phyloP scores from a whole-genome alignment of 1,140 invertebrate genomes.

The Hylaeus anthracinus region DNA sequence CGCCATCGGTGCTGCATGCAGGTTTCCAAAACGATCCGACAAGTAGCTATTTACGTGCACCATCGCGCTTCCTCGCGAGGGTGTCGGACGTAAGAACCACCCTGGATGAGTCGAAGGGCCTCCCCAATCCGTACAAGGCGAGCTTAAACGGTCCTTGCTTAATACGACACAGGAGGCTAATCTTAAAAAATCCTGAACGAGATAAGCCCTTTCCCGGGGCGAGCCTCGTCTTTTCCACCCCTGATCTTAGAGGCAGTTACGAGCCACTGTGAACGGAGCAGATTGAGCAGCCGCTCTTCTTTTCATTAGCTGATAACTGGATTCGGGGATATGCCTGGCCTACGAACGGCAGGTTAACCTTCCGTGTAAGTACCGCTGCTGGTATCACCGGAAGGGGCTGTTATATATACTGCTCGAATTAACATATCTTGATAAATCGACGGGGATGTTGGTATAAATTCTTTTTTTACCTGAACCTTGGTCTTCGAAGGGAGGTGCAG shows the following conservation, averaged over 20 bases:
- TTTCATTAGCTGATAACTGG: slow-evolving; percentile 79
- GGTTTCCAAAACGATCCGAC: slow-evolving; percentile 75
- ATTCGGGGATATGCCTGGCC: slow-evolving; percentile 70
- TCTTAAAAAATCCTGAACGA: slow-evolving; percentile 73
- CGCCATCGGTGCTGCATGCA: slow-evolving; percentile 34
- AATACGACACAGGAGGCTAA: slow-evolving; percentile 80
- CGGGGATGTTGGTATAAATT: slow-evolving; percentile 42
- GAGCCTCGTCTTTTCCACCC: slow-evolving; percentile 46
- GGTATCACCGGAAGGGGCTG: slow-evolving; percentile 45
- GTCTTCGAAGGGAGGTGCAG: slow-evolving; percentile 6
- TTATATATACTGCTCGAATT: slow-evolving; percentile 42
- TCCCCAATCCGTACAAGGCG: slow-evolving; percentile 66
- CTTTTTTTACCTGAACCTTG: slow-evolving; percentile 11
- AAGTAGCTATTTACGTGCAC: slow-evolving; percentile 80
- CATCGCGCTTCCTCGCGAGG: slow-evolving; percentile 62
- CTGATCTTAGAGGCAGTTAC: slow-evolving; percentile 54
- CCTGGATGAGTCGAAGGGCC: neutral
- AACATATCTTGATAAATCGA: slow-evolving; percentile 65
- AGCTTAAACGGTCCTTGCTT: slow-evolving; percentile 74
- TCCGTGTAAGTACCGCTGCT: slow-evolving; percentile 36
- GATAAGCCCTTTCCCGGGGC: slow-evolving; percentile 72
- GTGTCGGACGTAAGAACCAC: slow-evolving; percentile 41
- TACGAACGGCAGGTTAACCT: slow-evolving; percentile 77
- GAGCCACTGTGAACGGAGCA: slow-evolving; percentile 49
- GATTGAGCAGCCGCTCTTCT: slow-evolving; percentile 70